Base-by-base conservation (phyloP, 2,113 vertebrate species). In the Plecotus auritus region DNA sequence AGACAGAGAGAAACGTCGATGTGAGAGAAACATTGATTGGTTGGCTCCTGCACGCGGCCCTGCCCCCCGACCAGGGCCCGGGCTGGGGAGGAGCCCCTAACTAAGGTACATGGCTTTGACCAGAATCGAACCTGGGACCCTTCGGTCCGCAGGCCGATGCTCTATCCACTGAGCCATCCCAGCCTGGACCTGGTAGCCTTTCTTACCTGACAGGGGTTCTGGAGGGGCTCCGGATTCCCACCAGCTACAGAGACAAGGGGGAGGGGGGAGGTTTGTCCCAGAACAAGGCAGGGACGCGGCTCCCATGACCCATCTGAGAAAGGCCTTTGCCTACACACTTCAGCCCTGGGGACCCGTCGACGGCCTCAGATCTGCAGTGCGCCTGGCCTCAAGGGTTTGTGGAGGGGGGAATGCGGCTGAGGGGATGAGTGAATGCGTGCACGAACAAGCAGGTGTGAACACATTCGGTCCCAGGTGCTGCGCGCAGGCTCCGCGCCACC, bases 201-300 rank as follows among this genome's bases (percentile, higher is more conserved):
- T 35, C 96, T 96, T 88, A 96, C 96, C 96, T 90, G 81, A 12
- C 40, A 23, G 67, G 37, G 18, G 30, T 17, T 69, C 90, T 0
- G 90, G 4, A 17, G 32, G 1, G 4, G 81, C 67, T 54, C 42
- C 28, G 32, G 18, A 1, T 22, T 26, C 47, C 85, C 11, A 9
- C 9, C 59, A 45, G 81, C 96, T 96, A 32, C 42, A 64, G 80
- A 82, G 66, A 90, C 12, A 37, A 64, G 40, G 69, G 40, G 70
- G 9, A 61, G 59, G 4, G 20, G 20, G 76, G 35, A 66, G 80
- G 12, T 18, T 9, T n/a, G 45, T 4, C 7, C 18, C 4, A 35
- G 82, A 18, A 9, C 12, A 14, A 0, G 17, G 11, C n/a, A 14
- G 56, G 37, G 66, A 40, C 3, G 1, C 0, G 20, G 26, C 2